phyloP scores from a whole-genome alignment of 2,113 vertebrate species.

The Pedetes capensis region DNA sequence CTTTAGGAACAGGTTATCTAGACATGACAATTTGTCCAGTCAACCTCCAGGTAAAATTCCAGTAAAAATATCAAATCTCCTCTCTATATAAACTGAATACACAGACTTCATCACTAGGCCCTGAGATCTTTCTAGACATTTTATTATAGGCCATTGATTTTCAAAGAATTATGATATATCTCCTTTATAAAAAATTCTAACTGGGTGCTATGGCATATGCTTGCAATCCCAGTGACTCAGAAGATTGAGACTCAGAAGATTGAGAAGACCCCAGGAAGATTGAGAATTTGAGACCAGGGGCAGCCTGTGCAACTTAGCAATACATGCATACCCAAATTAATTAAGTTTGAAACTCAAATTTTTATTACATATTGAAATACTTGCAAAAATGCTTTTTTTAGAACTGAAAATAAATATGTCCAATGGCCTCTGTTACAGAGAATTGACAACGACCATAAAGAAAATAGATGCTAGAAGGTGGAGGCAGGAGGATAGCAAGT shows the following conservation, averaged over 20 bases:
- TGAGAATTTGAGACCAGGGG: no score
- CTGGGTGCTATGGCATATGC: no score
- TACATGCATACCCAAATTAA: not conserved
- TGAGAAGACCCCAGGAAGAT: no score
- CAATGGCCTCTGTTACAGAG: no score
- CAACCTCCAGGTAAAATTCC: not conserved
- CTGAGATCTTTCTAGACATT: not conserved
- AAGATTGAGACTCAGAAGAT: no score
- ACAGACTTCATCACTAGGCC: not conserved
- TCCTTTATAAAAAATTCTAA: not conserved
- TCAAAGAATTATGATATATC: not conserved
- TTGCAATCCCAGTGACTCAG: no score
- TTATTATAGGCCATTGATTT: not conserved
- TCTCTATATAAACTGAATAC: not conserved
- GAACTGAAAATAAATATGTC: not conserved
- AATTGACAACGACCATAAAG: no score
- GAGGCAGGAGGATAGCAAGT: no score
- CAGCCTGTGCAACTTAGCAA: no score
- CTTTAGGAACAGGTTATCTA: not conserved
- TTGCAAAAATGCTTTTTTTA: not conserved
- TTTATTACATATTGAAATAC: not conserved
- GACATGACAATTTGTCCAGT: not conserved
- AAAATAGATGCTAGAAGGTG: no score
- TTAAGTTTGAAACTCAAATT: conserved; percentile 9
- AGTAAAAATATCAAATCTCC: not conserved